phyloP scores from a whole-genome alignment of 37 sponge, comb jelly and placozoan genomes.

The Geodia barretti region DNA sequence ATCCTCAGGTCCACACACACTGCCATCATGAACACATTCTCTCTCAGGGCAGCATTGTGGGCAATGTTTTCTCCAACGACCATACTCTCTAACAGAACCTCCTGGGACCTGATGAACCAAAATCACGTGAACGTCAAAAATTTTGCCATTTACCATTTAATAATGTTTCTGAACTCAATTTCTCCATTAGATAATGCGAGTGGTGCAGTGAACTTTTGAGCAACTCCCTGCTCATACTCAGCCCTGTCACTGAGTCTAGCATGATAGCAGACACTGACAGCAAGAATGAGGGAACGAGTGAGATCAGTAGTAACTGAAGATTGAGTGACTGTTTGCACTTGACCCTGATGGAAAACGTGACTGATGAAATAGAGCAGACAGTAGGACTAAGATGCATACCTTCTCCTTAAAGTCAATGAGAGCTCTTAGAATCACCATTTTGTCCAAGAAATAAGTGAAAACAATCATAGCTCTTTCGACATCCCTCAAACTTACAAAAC shows the following conservation, averaged over 20 bases:
- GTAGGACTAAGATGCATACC: neutral
- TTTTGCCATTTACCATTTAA: slow-evolving; percentile 23
- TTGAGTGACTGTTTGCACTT: too few relatives aligned
- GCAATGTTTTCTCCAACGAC: slow-evolving; percentile 73
- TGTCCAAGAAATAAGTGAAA: slow-evolving; percentile 57
- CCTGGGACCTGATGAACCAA: slow-evolving; percentile 55
- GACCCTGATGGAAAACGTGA: too few relatives aligned
- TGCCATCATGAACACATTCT: slow-evolving; percentile 99
- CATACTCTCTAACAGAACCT: slow-evolving; percentile 64
- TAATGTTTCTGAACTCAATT: slow-evolving; percentile 32
- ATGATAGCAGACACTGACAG: slow-evolving; percentile 77
- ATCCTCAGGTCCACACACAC: slow-evolving; percentile 95
- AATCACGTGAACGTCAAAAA: neutral
- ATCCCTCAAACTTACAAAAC: slow-evolving; percentile 84
- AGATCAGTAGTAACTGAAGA: neutral
- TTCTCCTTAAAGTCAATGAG: neutral
- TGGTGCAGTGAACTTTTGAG: slow-evolving; percentile 29
- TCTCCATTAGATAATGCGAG: slow-evolving; percentile 20
- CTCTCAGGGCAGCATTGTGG: slow-evolving; percentile 91
- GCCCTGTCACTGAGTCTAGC: slow-evolving; percentile 57
- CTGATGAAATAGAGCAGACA: neutral
- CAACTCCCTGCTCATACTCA: slow-evolving; percentile 38
- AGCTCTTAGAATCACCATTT: slow-evolving; percentile 22
- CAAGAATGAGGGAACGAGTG: slow-evolving; percentile 38
- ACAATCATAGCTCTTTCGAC: slow-evolving; percentile 84